Percentiles rank a stretch among this genome's conserved stretches.
Evolutionary conservation across 1,140 invertebrate genomes (phyloP).

Genomic region (Metaphire vulgaris): DNA sequence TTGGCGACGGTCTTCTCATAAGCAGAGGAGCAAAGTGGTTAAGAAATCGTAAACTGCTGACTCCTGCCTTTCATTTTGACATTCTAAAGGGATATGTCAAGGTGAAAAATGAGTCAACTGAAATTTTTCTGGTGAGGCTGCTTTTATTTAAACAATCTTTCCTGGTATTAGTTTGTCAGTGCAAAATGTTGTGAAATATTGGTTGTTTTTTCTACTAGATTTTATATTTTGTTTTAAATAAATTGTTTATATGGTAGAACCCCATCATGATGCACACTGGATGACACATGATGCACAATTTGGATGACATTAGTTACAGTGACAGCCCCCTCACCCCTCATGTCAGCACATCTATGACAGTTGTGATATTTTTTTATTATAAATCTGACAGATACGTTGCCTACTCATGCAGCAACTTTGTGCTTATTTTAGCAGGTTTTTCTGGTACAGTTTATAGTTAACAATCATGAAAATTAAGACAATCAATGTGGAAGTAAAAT

Average conservation of each 20-base stretch:
- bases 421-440: too few relatives aligned
- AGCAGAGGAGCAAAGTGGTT: slow-evolving; percentile 66
- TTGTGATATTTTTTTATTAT: too few relatives aligned
- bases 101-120: slow-evolving; percentile 61
- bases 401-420: too few relatives aligned
- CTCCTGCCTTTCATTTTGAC: slow-evolving; percentile 80
- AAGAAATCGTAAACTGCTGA: slow-evolving; percentile 71
- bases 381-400: too few relatives aligned
- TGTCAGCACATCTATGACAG: too few relatives aligned
- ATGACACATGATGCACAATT: not conserved
- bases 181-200: not conserved
- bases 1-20: slow-evolving; percentile 41
- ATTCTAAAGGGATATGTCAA: slow-evolving; percentile 75
- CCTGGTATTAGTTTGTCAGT: not conserved
- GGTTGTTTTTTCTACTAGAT: not conserved
- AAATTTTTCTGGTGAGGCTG: slow-evolving; percentile 23
- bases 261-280: not conserved
- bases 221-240: not conserved
- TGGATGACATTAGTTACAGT: not conserved
- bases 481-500: too few relatives aligned
- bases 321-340: too few relatives aligned
- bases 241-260: too few relatives aligned
- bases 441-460: too few relatives aligned
- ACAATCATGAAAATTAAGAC: too few relatives aligned
- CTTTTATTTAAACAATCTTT: not conserved